Evolutionary conservation across 2,888 invertebrate genomes (phyloP).

Genomic region (Pandemis cinnamomeana): DNA sequence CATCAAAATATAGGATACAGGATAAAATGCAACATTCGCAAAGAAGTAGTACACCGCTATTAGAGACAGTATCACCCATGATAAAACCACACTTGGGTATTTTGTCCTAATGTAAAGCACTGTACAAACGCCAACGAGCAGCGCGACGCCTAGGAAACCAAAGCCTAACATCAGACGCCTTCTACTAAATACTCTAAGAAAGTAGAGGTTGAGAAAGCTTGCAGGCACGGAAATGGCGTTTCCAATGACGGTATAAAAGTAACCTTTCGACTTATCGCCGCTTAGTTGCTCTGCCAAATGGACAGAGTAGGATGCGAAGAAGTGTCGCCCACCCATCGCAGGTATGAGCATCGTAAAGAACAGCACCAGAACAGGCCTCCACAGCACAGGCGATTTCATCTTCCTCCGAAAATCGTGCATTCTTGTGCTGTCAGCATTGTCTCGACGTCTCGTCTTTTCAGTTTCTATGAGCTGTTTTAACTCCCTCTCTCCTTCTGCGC

Average conservation of each 20-base stretch:
- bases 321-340: constrained; percentile 31
- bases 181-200: constrained; percentile 12
- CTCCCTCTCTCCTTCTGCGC: constrained; percentile 14
- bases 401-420: background rate
- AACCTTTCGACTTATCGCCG: constrained; percentile 28
- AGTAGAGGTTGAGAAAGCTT: background rate
- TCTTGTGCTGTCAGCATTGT: background rate
- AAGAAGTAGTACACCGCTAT: constrained; percentile 26
- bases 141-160: constrained; percentile 6
- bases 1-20: constrained; percentile 23
- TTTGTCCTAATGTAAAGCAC: background rate
- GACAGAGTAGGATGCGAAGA: constrained; percentile 35
- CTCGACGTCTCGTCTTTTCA: constrained; percentile 17
- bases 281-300: constrained; percentile 29
- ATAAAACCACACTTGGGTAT: constrained; percentile 3
- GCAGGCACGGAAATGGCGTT: constrained; percentile 25
- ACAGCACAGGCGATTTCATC: constrained; percentile 27
- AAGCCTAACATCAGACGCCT: constrained; percentile 11
- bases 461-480: constrained; percentile 5
- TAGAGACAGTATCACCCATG: constrained; percentile 6
- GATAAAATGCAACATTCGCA: constrained; percentile 13
- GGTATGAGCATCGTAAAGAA: constrained; percentile 16
- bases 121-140: background rate
- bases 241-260: constrained; percentile 18
- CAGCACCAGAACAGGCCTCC: constrained; percentile 36